phyloP scores from a whole-genome alignment of 2,113 vertebrate genomes.

The Emydura subglobosa region DNA sequence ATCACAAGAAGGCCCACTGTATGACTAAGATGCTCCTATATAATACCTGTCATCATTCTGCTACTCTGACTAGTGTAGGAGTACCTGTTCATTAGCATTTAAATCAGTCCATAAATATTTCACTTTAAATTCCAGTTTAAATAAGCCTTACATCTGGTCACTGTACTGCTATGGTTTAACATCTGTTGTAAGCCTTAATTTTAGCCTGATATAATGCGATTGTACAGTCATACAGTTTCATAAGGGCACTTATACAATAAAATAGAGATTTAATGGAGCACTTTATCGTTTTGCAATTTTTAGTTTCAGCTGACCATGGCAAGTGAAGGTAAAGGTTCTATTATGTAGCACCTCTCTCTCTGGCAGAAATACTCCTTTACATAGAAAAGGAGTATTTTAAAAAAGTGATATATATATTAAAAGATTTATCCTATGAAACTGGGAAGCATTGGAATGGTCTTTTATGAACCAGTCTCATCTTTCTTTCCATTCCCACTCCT shows the following conservation, averaged over 20 bases:
- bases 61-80: slow-evolving; percentile 69
- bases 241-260: slow-evolving; percentile 81
- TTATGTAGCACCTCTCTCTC: slow-evolving; percentile 44
- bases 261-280: slow-evolving; percentile 79
- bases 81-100: slow-evolving; percentile 82
- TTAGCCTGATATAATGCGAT: slow-evolving; percentile 75
- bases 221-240: slow-evolving; percentile 78
- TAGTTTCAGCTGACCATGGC: slow-evolving; percentile 80
- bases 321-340: slow-evolving; percentile 68
- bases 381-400: slow-evolving; percentile 45
- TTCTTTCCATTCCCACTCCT: not conserved
- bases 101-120: slow-evolving; percentile 86
- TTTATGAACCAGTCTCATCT: not conserved
- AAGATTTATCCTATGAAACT: slow-evolving; percentile 1
- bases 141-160: slow-evolving; percentile 67
- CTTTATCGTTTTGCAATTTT: slow-evolving; percentile 77
- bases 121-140: slow-evolving; percentile 77
- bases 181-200: slow-evolving; percentile 76
- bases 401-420: not conserved
- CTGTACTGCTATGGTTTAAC: slow-evolving; percentile 58
- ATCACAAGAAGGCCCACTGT: not conserved
- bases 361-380: slow-evolving; percentile 53
- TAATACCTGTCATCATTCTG: slow-evolving; percentile 70
- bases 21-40: slow-evolving; percentile 27
- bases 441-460: not conserved